Base-by-base conservation (phyloP, 2,797 vertebrate genomes). In the Mus caroli region DNA sequence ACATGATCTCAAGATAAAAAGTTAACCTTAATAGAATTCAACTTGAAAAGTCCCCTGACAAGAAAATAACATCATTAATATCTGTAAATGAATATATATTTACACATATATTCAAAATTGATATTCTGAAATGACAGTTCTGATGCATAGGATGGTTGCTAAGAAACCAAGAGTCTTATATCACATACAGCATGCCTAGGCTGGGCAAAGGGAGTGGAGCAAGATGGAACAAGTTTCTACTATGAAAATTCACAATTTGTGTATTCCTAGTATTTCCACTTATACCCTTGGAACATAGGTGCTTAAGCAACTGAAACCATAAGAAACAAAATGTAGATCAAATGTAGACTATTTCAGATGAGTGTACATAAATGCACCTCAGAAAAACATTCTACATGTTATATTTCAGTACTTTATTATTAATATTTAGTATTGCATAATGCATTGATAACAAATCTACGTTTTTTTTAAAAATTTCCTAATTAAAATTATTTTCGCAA, bases 401-500 rank as follows among this genome's bases (percentile, higher is more conserved):
- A 76, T 52, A 8, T 62, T 80, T 83, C 50, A 80, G 0, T 58
- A 75, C 1, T 86, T 94, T 34, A 17, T 3, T 90, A 75, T 76
- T 94, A 84, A n/a, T 88, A 92, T 83, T 85, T 82, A 79, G 78
- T 3, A 89, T 64, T 17, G 34, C 19, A 64, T 17, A 64, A 8
- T 85, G 46, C 4, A 92, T 76, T 90, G 17, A 60, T 76, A 92
- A 82, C 4, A 94, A 93, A 90, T 69, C 28, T 5, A 67, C 6
- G 62, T 54, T 89, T 69, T 89, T 69, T n/a, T 8, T n/a, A 67
- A 90, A 88, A 75, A 2, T 11, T 4, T 90, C 20, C 82, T 91
- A 40, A 77, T 73, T 82, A 34, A 97, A 96, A 85, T 94, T 34
- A 56, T 22, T 71, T 84, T 52, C 14, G 37, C 46, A 75, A 78